Evolutionary conservation across 2,113 vertebrate species (phyloP).

Genomic region (Aramus guarauna): DNA sequence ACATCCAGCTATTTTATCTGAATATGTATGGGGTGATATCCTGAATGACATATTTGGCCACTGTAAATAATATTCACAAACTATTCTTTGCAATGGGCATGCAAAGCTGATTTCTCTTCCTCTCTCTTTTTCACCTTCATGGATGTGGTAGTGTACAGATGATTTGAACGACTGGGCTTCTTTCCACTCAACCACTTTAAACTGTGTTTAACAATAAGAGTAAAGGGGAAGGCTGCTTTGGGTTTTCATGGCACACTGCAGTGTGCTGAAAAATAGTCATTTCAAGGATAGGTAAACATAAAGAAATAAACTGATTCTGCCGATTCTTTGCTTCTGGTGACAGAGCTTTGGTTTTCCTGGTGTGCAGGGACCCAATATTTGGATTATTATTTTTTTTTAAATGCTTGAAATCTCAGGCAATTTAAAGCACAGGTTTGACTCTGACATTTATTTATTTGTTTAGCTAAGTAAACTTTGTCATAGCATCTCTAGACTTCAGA

Average conservation of each 20-base stretch:
- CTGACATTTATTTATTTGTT: constrained; percentile 9
- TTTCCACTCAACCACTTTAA: background rate
- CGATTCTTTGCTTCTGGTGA: background rate
- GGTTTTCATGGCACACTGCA: background rate
- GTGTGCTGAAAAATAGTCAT: background rate
- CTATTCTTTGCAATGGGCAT: background rate
- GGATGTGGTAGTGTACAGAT: background rate
- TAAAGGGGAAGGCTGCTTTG: background rate
- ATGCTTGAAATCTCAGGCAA: background rate
- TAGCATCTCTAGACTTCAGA: background rate
- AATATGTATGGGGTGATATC: background rate
- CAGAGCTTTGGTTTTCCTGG: background rate
- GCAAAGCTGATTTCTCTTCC: background rate
- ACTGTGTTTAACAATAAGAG: background rate
- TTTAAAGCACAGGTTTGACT: background rate
- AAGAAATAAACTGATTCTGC: background rate
- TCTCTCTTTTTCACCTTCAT: background rate
- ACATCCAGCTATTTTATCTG: background rate
- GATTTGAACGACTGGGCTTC: background rate
- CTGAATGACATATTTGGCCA: background rate
- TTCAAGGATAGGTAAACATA: constrained; percentile 21
- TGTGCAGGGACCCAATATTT: background rate
- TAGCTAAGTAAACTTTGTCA: background rate
- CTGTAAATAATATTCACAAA: background rate
- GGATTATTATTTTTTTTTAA: background rate